Base-by-base conservation (phyloP, 1,140 invertebrate genomes). In the Drosophila varians region DNA sequence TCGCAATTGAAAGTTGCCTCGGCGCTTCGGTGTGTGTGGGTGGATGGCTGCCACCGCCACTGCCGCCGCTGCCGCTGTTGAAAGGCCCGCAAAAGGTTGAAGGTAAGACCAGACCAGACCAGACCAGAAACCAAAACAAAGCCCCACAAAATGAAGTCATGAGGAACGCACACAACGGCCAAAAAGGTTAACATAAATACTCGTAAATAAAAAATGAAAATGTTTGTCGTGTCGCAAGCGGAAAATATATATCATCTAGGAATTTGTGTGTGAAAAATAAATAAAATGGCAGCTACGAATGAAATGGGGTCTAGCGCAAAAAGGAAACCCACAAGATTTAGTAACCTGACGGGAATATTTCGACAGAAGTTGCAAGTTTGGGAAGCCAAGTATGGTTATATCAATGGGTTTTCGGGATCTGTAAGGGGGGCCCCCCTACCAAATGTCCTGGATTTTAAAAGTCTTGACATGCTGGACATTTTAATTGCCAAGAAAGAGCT, bases 1-100 rank as follows among this genome's bases (percentile, higher is more conserved):
- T 80, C 80, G 80, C 80, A 84, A 84, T 84, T 86, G 80, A 84
- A 84, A 84, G 80, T 84, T 86, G 82, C 75, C 64, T 64, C 53
- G 18, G 52, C 54, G 47, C 42, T 26, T 34, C 28, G 28, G 56
- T 42, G 57, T 47, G 26, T 60, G 66, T 76, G 54, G 23, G 52
- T 72, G 36, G 42, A 12, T n/a, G 36, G 19, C 47, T 57, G 16
- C 19, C n/a, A n/a, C n/a, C n/a, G n/a, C n/a, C n/a, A n/a, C n/a
- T 23, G 21, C 46, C 19, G 58, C 28, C 9, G n/a, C n/a, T 31
- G 28, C 28, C 28, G 25, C 28, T 31, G 36, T 38, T 38, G 36
- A 38, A 38, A 38, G 36, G 36, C 36, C 36, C 36, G 36, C 36
- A 38, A 74, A 73, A 86, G 82, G 82, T 86, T 86, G 82, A 86